Percentiles rank a stretch among this genome's conserved stretches.
These are phyloP conservation scores for Argynnis bischoffii DNA, from an alignment of 2,888 invertebrate genomes.

Conservation along the genomic window DNA sequence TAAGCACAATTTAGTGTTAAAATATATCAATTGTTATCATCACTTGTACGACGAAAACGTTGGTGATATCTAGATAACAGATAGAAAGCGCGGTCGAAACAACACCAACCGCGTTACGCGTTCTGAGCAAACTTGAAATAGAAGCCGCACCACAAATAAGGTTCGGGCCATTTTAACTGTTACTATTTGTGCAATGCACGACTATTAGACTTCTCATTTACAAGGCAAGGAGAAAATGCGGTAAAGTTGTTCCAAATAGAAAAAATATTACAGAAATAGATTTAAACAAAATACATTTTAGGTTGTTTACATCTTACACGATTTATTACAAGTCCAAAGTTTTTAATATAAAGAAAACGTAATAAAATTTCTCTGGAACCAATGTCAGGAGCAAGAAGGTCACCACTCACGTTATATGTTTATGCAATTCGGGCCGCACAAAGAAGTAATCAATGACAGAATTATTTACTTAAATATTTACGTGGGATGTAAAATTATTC, in stretches of 20 bases:
- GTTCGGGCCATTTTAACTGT: constrained; percentile 43
- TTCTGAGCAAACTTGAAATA: constrained; percentile 59
- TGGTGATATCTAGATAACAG: constrained; percentile 69
- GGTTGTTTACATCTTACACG: too few relatives aligned
- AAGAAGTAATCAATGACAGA: neutral
- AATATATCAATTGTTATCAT: constrained; percentile 39
- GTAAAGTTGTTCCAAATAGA: neutral
- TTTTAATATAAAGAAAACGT: constrained; percentile 52
- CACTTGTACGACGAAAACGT: constrained; percentile 64
- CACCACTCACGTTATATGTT: constrained; percentile 61
- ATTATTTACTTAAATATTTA: neutral
- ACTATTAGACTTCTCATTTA: constrained; percentile 31
- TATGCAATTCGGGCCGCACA: constrained; percentile 45
- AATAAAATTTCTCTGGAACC: constrained; percentile 66
- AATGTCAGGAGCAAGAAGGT: constrained; percentile 74
- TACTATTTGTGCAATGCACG: constrained; percentile 43
- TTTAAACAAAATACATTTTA: too few relatives aligned
- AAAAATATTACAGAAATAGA: neutral
- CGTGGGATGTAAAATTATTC: constrained; percentile 2
- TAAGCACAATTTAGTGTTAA: neutral
- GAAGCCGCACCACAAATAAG: constrained; percentile 51
- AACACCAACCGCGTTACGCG: constrained; percentile 76
- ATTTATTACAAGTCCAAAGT: constrained; percentile 46
- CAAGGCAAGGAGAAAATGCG: constrained; percentile 15
- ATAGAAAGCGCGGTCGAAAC: constrained; percentile 72